A percentile compares a stretch with the other conserved stretches of the same genome.
Evolutionary conservation across 2,888 invertebrate species (phyloP).

Genomic region (Pandemis heparana): DNA sequence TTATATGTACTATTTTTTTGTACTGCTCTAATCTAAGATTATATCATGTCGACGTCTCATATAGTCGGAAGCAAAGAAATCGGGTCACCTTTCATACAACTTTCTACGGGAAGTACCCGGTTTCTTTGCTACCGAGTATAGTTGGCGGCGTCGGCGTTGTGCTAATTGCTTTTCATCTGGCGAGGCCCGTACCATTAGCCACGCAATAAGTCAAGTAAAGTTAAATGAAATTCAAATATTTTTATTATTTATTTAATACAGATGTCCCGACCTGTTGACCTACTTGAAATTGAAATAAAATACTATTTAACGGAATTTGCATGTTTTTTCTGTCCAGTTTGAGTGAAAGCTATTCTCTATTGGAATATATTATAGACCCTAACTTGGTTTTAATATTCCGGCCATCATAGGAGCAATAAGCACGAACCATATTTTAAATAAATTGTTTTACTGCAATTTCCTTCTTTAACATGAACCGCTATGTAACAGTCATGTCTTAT

Average conservation of each 20-base stretch:
- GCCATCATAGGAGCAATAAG: not conserved
- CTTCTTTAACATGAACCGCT: not conserved
- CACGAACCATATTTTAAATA: not conserved
- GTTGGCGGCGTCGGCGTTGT: too few relatives aligned
- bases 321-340: not conserved
- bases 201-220: too few relatives aligned
- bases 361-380: not conserved
- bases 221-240: too few relatives aligned
- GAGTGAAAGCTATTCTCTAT: not conserved
- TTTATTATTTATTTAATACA: too few relatives aligned
- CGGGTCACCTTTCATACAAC: too few relatives aligned
- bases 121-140: too few relatives aligned
- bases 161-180: too few relatives aligned
- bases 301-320: not conserved
- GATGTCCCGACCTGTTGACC: not conserved
- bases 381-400: not conserved
- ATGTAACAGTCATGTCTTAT: not conserved
- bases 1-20: not conserved
- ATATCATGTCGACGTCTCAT: too few relatives aligned
- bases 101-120: too few relatives aligned
- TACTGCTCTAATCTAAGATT: not conserved
- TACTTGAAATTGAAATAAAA: not conserved
- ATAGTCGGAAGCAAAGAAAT: too few relatives aligned
- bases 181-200: too few relatives aligned
- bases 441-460: not conserved